Base-by-base conservation (phyloP, 2,888 invertebrate genomes). In the Cordilura impudica region DNA sequence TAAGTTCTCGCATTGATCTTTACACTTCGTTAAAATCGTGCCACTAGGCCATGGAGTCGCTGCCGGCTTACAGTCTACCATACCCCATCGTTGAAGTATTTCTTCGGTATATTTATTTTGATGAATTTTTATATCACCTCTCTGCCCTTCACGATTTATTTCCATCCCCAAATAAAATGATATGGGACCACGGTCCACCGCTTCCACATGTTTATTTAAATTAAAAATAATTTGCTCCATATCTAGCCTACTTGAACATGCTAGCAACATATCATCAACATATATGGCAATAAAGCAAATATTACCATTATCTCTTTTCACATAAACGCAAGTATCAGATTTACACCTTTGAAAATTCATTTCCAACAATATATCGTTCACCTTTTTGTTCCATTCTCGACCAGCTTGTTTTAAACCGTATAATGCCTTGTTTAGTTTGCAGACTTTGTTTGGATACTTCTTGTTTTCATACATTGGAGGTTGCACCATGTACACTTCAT, bases 351-450 rank as follows among this genome's bases (percentile, higher is more conserved):
- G 19, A 21, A 76, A 80, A 18, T 58, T 58, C 45, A 80, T 72
- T 39, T 43, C 21, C 26, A 72, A 14, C 21, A 79, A 47, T 12
- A 76, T 63, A 2, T 80, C 67, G 14, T 63, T 74, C 10, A 80
- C 66, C 16, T 61, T 71, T 49, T 45, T 56, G 35, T 81, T 81
- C 73, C 73, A 77, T 21, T 81, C 74, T 12, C 77, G 71, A 14
- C 75, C 81, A n/a, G 80, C 72, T 72, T 80, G 80, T 35, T 75
- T 77, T 6, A 80, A 58, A 4, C 76, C 65, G 43, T 77, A 69
- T 8, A 73, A 21, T 31, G 72, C 39, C 51, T 47, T 47, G 2
- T 29, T 10, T 45, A 45, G 14, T 14, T 45, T 45, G 16, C 45
- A 45, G 2, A 45, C 45, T 14, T 45, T 75, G 5, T 60, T 12